Base-by-base conservation (phyloP, 2,888 invertebrate species). In the Nyleta sp. region DNA sequence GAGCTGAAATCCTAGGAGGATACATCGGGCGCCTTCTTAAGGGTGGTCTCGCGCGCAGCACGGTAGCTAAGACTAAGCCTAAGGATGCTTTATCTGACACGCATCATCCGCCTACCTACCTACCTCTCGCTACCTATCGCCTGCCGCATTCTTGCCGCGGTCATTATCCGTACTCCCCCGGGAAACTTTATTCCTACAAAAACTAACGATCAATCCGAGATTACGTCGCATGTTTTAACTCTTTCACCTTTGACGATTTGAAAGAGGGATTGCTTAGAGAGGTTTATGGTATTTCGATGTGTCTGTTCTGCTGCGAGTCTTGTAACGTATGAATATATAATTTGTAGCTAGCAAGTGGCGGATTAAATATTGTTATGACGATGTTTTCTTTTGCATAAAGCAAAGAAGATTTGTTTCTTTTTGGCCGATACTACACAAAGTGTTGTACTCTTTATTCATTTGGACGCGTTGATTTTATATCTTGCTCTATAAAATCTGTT, bases 11-110 rank as follows among this genome's bases (percentile, higher is more conserved):
- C 87, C 87, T 89, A 90, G 90, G 79, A 81, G 82, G 82, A 82
- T 81, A 67, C 67, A 57, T 33, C 31, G 62, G 55, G 38, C 52
- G 60, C 18, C 35, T 67, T 80, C 84, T 86, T 86, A 57, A 82
- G 87, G 89, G 89, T 90, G 89, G 89, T 89, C 89, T 85, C 78
- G 81, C 78, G 81, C 88, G 87, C 88, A 89, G 87, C 87, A 89
- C 90, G 85, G 90, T 90, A 90, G 90, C 87, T 86, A 84, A 87
- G 87, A 73, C 88, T 87, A 86, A 89, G 87, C 88, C 86, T 89
- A 89, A 90, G 88, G 85, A 87, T 84, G 84, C 83, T 85, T 88
- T 88, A 89, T 87, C 88, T 86, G 78, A 77, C 77, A 72, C 68
- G 64, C 73, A 68, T 78, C 78, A 78, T 73, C 78, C 65, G 72